These are phyloP conservation scores for Zosterops hypoxanthus DNA, from an alignment of 2,113 vertebrate species.

Conservation along the genomic window DNA sequence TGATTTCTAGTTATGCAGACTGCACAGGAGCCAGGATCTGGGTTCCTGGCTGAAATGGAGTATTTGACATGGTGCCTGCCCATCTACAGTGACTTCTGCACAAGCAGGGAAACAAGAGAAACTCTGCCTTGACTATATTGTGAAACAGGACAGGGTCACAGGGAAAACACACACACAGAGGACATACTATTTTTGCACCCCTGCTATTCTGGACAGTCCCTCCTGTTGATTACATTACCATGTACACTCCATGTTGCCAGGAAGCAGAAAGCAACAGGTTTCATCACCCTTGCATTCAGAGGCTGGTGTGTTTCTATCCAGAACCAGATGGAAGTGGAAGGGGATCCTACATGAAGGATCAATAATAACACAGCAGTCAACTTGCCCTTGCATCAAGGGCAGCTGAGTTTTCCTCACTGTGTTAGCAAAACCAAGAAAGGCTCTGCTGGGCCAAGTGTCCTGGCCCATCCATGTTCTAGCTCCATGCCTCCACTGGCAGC, in stretches of 20 bases:
- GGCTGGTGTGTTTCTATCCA: neutral
- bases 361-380: neutral
- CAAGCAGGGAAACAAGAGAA: neutral
- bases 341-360: neutral
- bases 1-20: neutral
- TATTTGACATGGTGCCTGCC: neutral
- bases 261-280: neutral
- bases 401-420: neutral
- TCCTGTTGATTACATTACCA: neutral
- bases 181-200: neutral
- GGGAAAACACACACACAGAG: neutral
- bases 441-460: neutral
- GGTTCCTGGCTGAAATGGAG: neutral
- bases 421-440: neutral
- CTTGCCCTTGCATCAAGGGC: neutral
- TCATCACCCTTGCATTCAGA: neutral
- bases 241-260: neutral
- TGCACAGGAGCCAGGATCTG: neutral
- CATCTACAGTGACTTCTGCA: neutral
- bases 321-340: neutral
- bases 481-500: neutral
- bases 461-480: rapidly evolving
- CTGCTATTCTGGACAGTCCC: neutral
- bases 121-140: neutral
- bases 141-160: neutral